A percentile compares a stretch with the other conserved stretches of the same genome.
phyloP scores from a whole-genome alignment of 2,888 invertebrate genomes.

The Drosophila maculinotata region DNA sequence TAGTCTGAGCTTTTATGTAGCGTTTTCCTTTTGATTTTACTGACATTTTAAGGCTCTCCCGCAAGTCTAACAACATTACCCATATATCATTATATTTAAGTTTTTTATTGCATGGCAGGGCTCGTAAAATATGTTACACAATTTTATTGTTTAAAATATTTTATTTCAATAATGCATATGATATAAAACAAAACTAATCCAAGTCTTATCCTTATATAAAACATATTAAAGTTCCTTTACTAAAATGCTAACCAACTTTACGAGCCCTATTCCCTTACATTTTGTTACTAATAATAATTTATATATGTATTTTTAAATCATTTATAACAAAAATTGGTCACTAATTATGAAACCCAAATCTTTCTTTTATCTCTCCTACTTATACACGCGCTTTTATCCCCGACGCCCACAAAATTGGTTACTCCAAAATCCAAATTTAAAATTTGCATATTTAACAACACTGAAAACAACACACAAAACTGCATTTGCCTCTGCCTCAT shows the following conservation, averaged over 20 bases:
- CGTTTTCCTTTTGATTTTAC: conserved; percentile 8
- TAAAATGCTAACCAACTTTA: neutral
- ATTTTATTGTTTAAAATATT: neutral
- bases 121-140: conserved; percentile 3
- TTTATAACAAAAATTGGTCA: conserved; percentile 41
- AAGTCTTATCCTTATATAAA: too few species aligned
- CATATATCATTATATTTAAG: conserved; percentile 13
- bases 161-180: too few species aligned
- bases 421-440: neutral
- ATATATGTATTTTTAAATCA: neutral
- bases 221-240: neutral
- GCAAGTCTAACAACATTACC: neutral
- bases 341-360: conserved; percentile 44
- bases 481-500: conserved; percentile 26
- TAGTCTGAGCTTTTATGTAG: conserved; percentile 3
- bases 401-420: conserved; percentile 42
- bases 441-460: conserved; percentile 23
- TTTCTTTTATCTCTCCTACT: conserved; percentile 43
- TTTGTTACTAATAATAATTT: conserved; percentile 24
- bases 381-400: conserved; percentile 28
- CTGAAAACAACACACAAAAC: conserved; percentile 10
- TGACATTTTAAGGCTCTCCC: neutral
- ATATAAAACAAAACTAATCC: too few species aligned
- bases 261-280: conserved; percentile 8
- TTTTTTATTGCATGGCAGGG: conserved; percentile 29